phyloP scores from a whole-genome alignment of 2,888 invertebrate species.

The Dasypolia templi region DNA sequence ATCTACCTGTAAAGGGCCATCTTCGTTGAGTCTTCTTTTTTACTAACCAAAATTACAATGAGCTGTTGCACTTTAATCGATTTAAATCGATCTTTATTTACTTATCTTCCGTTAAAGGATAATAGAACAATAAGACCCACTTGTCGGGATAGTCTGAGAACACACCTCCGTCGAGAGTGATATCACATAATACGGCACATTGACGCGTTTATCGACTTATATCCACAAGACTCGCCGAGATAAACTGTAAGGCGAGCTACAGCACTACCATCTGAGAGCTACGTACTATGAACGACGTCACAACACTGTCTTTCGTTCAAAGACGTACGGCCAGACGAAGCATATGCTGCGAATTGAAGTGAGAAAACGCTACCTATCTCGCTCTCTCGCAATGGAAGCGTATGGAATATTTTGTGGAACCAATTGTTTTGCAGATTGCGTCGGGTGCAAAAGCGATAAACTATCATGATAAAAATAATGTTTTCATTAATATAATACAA shows the following conservation, averaged over 20 bases:
- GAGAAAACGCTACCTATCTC: conserved; percentile 81
- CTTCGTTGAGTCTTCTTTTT: conserved; percentile 74
- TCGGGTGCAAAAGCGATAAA: conserved; percentile 84
- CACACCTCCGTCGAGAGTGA: conserved; percentile 86
- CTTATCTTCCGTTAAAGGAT: conserved; percentile 75
- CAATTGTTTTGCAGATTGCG: conserved; percentile 89
- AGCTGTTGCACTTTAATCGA: conserved; percentile 67
- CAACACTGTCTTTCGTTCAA: conserved; percentile 79
- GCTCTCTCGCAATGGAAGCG: conserved; percentile 86
- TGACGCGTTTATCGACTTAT: conserved; percentile 86
- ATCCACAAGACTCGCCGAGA: conserved; percentile 82
- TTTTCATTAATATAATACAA: conserved; percentile 59
- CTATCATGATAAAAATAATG: conserved; percentile 69
- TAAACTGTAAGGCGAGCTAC: conserved; percentile 87
- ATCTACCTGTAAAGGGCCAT: conserved; percentile 87
- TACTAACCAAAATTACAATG: conserved; percentile 70
- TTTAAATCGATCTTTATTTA: conserved; percentile 67
- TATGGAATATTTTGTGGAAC: conserved; percentile 89
- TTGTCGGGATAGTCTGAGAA: conserved; percentile 75
- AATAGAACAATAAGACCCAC: conserved; percentile 75
- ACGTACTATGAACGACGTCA: conserved; percentile 90
- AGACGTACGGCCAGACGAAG: conserved; percentile 84
- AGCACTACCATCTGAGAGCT: conserved; percentile 89
- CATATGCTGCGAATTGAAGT: conserved; percentile 79
- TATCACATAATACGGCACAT: conserved; percentile 85